A percentile compares a stretch with the other conserved stretches of the same genome.
Evolutionary conservation across 2,888 invertebrate genomes (phyloP).

Genomic region (Orthosia gracilis): DNA sequence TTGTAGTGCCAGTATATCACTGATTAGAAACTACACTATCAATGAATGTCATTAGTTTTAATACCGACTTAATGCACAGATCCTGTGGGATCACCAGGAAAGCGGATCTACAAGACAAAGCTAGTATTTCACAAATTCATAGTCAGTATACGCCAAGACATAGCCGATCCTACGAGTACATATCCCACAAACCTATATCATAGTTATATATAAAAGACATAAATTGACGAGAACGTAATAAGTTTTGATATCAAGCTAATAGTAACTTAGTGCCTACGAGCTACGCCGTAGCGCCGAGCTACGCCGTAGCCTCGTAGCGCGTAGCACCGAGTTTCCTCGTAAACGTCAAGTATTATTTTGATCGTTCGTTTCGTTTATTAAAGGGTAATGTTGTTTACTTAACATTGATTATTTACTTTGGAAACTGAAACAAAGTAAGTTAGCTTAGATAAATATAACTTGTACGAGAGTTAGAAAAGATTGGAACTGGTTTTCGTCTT

Average conservation of each 20-base stretch:
- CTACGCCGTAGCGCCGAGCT: constrained; percentile 66
- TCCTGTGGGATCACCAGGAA: neutral
- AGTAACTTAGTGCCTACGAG: constrained; percentile 67
- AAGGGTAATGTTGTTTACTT: constrained; percentile 57
- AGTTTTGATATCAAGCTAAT: constrained; percentile 70
- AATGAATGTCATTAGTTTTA: neutral
- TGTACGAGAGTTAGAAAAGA: constrained; percentile 22
- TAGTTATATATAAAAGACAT: constrained; percentile 59
- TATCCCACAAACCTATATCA: constrained; percentile 39
- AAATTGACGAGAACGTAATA: constrained; percentile 69
- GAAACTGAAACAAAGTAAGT: constrained; percentile 55
- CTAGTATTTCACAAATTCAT: neutral
- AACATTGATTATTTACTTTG: constrained; percentile 62
- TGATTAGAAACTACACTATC: neutral
- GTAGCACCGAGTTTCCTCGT: constrained; percentile 62
- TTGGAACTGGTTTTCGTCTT: neutral
- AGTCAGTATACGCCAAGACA: neutral
- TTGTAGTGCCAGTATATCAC: too few species aligned
- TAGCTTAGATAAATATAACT: constrained; percentile 41
- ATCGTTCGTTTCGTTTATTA: constrained; percentile 66
- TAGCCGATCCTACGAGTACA: constrained; percentile 17
- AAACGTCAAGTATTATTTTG: constrained; percentile 67
- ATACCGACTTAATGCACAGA: neutral
- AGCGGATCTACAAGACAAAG: neutral
- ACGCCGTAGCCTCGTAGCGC: constrained; percentile 60